Evolutionary conservation across 1,140 invertebrate genomes (phyloP), one percentile per base, ranked within the genome.

Genomic region (Hyles euphorbiae): DNA sequence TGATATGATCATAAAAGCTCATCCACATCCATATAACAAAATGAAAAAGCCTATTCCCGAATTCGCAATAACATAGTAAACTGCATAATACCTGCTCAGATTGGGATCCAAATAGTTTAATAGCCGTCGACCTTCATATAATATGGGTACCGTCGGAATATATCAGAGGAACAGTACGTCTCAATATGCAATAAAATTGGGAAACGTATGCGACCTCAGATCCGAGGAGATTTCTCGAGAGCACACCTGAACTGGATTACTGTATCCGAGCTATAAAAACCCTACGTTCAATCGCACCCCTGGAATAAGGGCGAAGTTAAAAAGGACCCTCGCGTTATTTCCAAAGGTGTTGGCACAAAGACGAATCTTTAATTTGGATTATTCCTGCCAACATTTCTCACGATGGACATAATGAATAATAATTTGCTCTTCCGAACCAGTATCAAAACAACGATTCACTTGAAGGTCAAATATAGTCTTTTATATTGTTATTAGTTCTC

Each of bases 101-200:
- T 48, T 11, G n/a, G 7, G n/a, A 12, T 12, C 47, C 47, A 48
- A 48, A 48, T 48, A 48, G 47, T 48, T 22, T 48, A 22, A 48
- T n/a, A n/a, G 47, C 47, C n/a, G 22, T 55, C 56, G 59, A 60
- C 60, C 60, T 65, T 64, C 61, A 65, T 76, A 72, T 80, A 76
- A 79, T 71, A 74, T 70, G 60, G 68, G 66, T 60, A 60, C 60
- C 55, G 58, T 49, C 44, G 61, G 63, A 76, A 83, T 83, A 83
- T 79, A 83, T 83, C 78, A 78, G 63, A 78, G 56, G 74, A 77
- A 79, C 75, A 83, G 66, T 87, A 83, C 72, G 80, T 82, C 81
- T 87, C 84, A 87, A 87, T 85, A 85, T 83, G 78, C 75, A 84
- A 87, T 86, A 87, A 84, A 84, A 84, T 72, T 61, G 68, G 76